Conservation (phyloP, 2,888 invertebrate genomes). For the Cryptophagus acutangulus region DNA sequence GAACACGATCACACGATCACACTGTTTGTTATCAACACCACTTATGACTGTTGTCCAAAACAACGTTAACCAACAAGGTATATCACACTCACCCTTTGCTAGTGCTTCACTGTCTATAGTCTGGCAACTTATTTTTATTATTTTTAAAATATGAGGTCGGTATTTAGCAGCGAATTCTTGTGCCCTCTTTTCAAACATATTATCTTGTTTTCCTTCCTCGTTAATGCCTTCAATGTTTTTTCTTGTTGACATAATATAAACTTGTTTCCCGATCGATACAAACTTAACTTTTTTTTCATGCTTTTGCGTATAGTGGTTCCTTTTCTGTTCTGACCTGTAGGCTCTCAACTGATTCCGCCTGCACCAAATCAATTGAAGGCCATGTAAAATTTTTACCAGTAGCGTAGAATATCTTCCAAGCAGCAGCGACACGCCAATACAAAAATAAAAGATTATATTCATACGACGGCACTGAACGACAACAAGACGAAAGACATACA, state of each 20-base stretch:
- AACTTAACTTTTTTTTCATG: conserved; percentile 5
- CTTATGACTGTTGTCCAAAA: conserved; percentile 26
- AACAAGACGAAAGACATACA: no score
- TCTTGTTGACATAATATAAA: conserved; percentile 11
- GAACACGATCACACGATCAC: conserved; percentile 21
- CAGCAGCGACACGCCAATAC: no score
- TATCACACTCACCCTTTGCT: conserved; percentile 25
- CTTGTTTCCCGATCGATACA: conserved; percentile 5
- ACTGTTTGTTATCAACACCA: conserved; percentile 17
- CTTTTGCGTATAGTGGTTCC: no score
- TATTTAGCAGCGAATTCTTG: conserved; percentile 24
- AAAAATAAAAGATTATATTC: no score
- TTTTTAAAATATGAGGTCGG: conserved; percentile 16
- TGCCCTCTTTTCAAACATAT: conserved; percentile 22
- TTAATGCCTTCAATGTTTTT: conserved; percentile 17
- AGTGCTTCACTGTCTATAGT: conserved; percentile 22
- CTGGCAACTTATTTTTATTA: no score
- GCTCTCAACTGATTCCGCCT: no score
- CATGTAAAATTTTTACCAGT: no score
- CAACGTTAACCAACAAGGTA: conserved; percentile 24
- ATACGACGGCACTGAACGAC: no score
- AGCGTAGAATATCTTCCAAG: no score
- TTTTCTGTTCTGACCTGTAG: no score
- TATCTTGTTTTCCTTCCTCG: conserved; percentile 19
- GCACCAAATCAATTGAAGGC: no score